Base-by-base conservation (phyloP, 2,113 vertebrate species). In the Damaliscus lunatus region DNA sequence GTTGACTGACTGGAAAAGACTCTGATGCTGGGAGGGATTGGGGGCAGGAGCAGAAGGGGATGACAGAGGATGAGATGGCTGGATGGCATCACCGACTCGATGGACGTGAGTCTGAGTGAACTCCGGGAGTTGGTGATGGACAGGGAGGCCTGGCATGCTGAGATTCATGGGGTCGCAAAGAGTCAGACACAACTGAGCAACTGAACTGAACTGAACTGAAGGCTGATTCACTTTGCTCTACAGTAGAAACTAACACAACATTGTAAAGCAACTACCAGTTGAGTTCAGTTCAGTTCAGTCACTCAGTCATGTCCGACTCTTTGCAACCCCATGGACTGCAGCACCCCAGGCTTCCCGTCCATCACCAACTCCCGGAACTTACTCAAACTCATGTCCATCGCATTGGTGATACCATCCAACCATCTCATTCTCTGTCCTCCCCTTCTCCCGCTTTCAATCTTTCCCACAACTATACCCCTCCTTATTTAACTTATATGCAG, bases 21-120 rank as follows among this genome's bases (percentile, higher is more conserved):
- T 52, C 5, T 52, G 52, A 17, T 52, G 52, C 5, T 52, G 5
- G 50, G 52, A 55, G 19, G 53, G 53, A 55, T 8, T 55, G 53
- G 7, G 1, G 53, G 19, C 53, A 55, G 53, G 19, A 55, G 53
- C 17, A 21, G 53, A 55, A 55, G 53, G 53, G 53, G 7, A 55
- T 7, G 7, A 21, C 7, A 21, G 53, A 55, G 53, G 19, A 55
- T 21, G 53, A 55, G 53, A 55, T 55, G 53, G 53, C 19, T 55
- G 53, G 53, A 55, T 3, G 53, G 53, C 53, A 55, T 55, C 53
- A 55, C 19, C 1, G 53, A 55, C 53, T 55, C 0, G 7, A 55
- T 55, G 19, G 53, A 21, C 0, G 1, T 0, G 53, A 21, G 19
- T 55, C 7, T 55, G 19, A 21, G 53, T 21, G 19, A 55, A 55